phyloP scores from a whole-genome alignment of 2,888 invertebrate species.

The Cecidostiba fungosa region DNA sequence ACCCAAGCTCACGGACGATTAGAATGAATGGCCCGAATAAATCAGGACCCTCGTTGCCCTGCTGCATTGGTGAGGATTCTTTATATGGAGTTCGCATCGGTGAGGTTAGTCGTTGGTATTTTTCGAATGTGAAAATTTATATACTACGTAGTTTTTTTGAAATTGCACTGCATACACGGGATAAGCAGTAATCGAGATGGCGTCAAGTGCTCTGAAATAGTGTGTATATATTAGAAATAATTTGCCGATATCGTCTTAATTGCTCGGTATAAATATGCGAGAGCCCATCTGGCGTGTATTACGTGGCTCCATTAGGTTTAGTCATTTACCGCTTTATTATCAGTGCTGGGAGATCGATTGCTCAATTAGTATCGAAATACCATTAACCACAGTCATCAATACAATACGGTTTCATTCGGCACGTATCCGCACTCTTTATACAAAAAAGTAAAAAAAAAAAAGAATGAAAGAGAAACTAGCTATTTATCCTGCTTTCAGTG shows the following conservation, averaged over 20 bases:
- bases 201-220: not conserved
- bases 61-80: not conserved
- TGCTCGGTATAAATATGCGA: not conserved
- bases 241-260: not conserved
- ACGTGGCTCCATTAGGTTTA: not conserved
- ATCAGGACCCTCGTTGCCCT: conserved; percentile 66
- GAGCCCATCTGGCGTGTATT: not conserved
- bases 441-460: not conserved
- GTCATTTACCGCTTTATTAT: conserved; percentile 16
- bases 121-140: not conserved
- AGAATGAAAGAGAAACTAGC: not conserved
- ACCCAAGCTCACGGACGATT: conserved; percentile 66
- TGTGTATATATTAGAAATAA: not conserved
- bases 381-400: not conserved
- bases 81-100: not conserved
- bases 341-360: conserved; percentile 9
- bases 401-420: not conserved
- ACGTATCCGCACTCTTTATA: not conserved
- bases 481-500: not conserved
- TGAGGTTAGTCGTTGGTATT: not conserved
- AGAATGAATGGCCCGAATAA: conserved; percentile 70
- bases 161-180: not conserved
- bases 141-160: too few relatives aligned
- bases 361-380: conserved; percentile 5
- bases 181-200: not conserved